A percentile compares a stretch with the other conserved stretches of the same genome.
phyloP scores from a whole-genome alignment of 2,888 invertebrate genomes.

The Drosophila phalerata region DNA sequence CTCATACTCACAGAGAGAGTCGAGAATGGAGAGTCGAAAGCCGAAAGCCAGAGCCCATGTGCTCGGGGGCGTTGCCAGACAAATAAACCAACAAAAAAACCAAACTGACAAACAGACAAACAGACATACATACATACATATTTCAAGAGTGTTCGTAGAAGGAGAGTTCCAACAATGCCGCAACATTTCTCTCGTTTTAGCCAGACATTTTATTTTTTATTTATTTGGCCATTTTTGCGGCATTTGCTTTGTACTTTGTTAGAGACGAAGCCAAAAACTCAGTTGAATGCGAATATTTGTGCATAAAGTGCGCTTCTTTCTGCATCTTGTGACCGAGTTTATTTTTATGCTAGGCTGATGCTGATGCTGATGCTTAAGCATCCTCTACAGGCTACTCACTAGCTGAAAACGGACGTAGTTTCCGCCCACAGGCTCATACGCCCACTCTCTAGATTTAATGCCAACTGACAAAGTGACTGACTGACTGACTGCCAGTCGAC shows the following conservation, averaged over 20 bases:
- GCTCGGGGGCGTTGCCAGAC: slow-evolving; percentile 51
- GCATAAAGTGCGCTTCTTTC: slow-evolving; percentile 69
- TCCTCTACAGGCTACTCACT: slow-evolving; percentile 28
- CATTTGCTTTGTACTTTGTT: slow-evolving; percentile 46
- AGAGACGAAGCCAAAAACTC: slow-evolving; percentile 35
- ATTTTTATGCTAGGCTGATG: slow-evolving; percentile 26
- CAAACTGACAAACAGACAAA: slow-evolving; percentile 10
- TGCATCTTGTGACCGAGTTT: slow-evolving; percentile 49
- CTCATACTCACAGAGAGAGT: slow-evolving; percentile 23
- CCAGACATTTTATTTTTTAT: slow-evolving; percentile 60
- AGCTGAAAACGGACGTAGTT: slow-evolving; percentile 9
- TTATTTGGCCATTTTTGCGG: slow-evolving; percentile 60
- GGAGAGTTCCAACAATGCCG: slow-evolving; percentile 50
- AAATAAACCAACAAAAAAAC: slow-evolving; percentile 44
- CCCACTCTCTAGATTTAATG: slow-evolving; percentile 12
- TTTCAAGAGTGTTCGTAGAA: slow-evolving; percentile 5
- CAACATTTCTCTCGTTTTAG: slow-evolving; percentile 55
- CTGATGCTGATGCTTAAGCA: slow-evolving; percentile 22
- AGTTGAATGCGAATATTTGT: slow-evolving; percentile 54
- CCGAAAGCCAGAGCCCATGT: slow-evolving; percentile 43
- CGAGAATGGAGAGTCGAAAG: slow-evolving; percentile 12
- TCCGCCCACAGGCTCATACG: slow-evolving; percentile 39
- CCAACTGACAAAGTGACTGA: slow-evolving; percentile 35
- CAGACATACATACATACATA: slow-evolving; percentile 7
- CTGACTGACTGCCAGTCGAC: slow-evolving; percentile 38